Evolutionary conservation across 2,888 invertebrate genomes (phyloP).

Genomic region (Carcina quercana): DNA sequence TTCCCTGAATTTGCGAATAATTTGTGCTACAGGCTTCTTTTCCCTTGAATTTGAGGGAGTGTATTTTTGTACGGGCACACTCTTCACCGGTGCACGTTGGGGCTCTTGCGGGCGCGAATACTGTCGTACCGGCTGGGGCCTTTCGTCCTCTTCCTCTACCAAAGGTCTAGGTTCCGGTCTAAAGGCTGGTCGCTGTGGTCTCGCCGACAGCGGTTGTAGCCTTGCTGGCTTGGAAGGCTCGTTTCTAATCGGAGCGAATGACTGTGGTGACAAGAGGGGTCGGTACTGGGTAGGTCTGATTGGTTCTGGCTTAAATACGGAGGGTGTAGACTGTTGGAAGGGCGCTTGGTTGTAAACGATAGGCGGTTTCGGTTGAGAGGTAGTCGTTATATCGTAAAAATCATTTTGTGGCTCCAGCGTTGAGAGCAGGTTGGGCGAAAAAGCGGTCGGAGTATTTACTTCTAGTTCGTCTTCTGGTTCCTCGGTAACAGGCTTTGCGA

Average conservation of each 20-base stretch:
- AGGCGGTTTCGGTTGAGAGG: conserved; percentile 61
- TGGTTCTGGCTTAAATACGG: conserved; percentile 49
- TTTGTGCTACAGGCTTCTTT: conserved; percentile 83
- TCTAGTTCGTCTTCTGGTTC: conserved; percentile 77
- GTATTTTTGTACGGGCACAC: conserved; percentile 55
- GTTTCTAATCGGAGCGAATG: conserved; percentile 52
- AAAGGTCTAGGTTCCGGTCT: conserved; percentile 65
- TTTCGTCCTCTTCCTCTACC: conserved; percentile 57
- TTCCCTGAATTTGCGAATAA: conserved; percentile 81
- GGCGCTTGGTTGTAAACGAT: conserved; percentile 56
- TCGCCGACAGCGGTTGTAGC: conserved; percentile 59
- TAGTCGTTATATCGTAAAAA: conserved; percentile 59
- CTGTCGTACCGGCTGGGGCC: conserved; percentile 61
- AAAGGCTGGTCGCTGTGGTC: conserved; percentile 69
- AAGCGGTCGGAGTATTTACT: conserved; percentile 70
- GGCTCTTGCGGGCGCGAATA: conserved; percentile 59
- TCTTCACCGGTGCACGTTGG: conserved; percentile 47
- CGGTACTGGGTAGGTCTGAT: conserved; percentile 63
- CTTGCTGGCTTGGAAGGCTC: conserved; percentile 55
- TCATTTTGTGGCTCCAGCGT: conserved; percentile 65
- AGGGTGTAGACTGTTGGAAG: conserved; percentile 56
- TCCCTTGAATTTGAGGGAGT: conserved; percentile 53
- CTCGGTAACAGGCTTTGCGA: conserved; percentile 79
- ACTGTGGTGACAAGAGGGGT: conserved; percentile 49
- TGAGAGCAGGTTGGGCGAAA: conserved; percentile 50